These are phyloP conservation scores for Sarcophaga variegata DNA, from an alignment of 2,888 invertebrate genomes.

Conservation along the genomic window DNA sequence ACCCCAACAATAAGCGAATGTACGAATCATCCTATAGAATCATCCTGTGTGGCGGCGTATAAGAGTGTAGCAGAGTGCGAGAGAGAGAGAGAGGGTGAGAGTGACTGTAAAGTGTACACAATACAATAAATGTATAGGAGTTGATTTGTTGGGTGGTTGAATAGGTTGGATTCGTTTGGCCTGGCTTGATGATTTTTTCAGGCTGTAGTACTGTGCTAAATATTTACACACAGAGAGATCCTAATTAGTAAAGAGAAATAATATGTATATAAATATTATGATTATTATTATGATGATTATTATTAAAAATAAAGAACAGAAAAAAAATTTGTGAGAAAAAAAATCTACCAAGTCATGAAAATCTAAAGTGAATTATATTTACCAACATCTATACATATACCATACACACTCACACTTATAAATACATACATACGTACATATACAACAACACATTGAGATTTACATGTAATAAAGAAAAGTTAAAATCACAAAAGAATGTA, in stretches of 20 bases:
- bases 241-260: constrained; percentile 61
- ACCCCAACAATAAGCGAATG: neutral
- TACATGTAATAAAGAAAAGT: neutral
- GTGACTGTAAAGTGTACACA: neutral
- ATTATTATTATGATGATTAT: too few species aligned
- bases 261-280: constrained; percentile 14
- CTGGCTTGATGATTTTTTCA: constrained; percentile 16
- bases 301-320: neutral
- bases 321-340: neutral
- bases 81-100: too few species aligned
- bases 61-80: neutral
- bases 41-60: neutral
- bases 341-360: neutral
- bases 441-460: neutral
- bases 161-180: neutral
- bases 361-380: neutral
- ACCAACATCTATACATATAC: neutral
- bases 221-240: constrained; percentile 44
- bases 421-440: too few species aligned
- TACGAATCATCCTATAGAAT: neutral
- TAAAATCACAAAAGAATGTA: constrained; percentile 13
- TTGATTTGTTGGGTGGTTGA: neutral
- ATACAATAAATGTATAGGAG: neutral
- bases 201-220: constrained; percentile 41
- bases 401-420: neutral